These are phyloP conservation scores for Ethmia dodecea DNA, from an alignment of 2,888 invertebrate genomes.

Conservation along the genomic window DNA sequence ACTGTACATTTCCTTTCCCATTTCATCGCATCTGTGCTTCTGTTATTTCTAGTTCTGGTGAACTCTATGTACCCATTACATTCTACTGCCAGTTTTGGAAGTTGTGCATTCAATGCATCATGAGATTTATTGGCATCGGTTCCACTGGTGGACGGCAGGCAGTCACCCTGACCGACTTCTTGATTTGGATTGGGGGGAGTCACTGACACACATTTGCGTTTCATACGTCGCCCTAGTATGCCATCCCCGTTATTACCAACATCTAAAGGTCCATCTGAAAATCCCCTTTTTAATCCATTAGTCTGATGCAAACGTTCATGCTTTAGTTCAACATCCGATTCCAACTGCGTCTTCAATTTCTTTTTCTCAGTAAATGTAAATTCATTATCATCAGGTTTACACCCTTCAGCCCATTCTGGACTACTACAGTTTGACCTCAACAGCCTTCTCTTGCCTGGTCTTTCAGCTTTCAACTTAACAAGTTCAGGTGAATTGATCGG, in stretches of 20 bases:
- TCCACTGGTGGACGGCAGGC: conserved; percentile 63
- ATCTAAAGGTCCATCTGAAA: conserved; percentile 30
- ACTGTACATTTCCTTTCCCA: conserved; percentile 81
- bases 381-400: conserved; percentile 43
- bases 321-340: conserved; percentile 16
- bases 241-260: conserved; percentile 55
- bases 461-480: conserved; percentile 27
- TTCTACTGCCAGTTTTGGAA: conserved; percentile 63
- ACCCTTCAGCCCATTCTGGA: conserved; percentile 65
- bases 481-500: conserved; percentile 53
- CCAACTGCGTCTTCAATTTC: conserved; percentile 27
- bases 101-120: conserved; percentile 54
- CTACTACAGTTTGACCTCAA: conserved; percentile 47
- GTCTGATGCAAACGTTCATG: conserved; percentile 15
- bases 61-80: conserved; percentile 68
- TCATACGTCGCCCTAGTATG: conserved; percentile 27
- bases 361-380: conserved; percentile 28
- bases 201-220: conserved; percentile 44
- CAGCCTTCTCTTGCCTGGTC: conserved; percentile 38
- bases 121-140: conserved; percentile 54
- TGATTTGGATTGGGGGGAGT: conserved; percentile 64
- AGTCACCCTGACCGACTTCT: conserved; percentile 67
- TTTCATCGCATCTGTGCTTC: conserved; percentile 60
- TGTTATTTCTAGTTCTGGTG: conserved; percentile 50
- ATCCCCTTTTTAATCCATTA: conserved; percentile 33